Evolutionary conservation across 2,888 invertebrate genomes (phyloP).

Genomic region (Seira sanloemensis): DNA sequence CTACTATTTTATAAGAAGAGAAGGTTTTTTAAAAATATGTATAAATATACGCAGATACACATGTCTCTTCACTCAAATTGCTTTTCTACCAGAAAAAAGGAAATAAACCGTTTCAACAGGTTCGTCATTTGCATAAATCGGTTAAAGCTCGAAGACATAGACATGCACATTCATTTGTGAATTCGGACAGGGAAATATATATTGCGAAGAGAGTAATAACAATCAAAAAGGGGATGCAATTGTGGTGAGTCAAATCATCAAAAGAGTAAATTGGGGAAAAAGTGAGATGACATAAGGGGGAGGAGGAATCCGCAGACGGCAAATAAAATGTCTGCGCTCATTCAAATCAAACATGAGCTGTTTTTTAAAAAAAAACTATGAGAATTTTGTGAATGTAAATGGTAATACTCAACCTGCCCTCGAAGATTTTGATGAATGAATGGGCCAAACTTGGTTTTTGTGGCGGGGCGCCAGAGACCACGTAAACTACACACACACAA

Average conservation of each 20-base stretch:
- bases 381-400: too few relatives aligned
- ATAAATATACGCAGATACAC: too few relatives aligned
- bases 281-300: not conserved
- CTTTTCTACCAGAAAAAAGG: not conserved
- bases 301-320: too few relatives aligned
- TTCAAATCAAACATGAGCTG: not conserved
- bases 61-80: slow-evolving; percentile 4
- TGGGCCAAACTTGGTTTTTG: too few relatives aligned
- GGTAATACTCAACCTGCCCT: not conserved
- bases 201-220: not conserved
- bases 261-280: not conserved
- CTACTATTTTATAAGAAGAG: too few relatives aligned
- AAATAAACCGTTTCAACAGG: not conserved
- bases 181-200: not conserved
- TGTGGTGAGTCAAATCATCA: not conserved
- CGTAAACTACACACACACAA: too few relatives aligned
- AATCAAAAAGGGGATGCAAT: not conserved
- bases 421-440: slow-evolving; percentile 14
- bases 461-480: too few relatives aligned
- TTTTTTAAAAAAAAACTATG: too few relatives aligned
- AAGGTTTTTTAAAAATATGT: too few relatives aligned
- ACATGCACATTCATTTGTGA: not conserved
- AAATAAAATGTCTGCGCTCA: not conserved
- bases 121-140: not conserved
- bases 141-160: not conserved